Evolutionary conservation across 2,113 vertebrate genomes (phyloP).

Genomic region (Myrmecophaga tridactyla): DNA sequence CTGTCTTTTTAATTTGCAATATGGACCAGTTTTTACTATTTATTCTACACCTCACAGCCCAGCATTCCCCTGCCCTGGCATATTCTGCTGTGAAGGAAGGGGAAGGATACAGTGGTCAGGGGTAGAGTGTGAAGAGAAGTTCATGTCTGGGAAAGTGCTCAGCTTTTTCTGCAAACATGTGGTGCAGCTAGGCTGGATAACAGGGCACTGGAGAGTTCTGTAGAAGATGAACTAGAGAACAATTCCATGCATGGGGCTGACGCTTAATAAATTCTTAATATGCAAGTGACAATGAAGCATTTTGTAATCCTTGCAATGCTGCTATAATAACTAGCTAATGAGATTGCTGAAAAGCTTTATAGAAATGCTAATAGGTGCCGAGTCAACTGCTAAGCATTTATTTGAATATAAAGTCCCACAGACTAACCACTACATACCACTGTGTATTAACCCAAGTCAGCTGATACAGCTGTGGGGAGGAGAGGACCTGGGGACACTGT

Average conservation of each 20-base stretch:
- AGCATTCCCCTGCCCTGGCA: no score
- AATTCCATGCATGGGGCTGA: not conserved
- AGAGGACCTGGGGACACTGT: not conserved
- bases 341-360: not conserved
- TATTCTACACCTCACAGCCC: no score
- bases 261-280: not conserved
- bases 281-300: not conserved
- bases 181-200: not conserved
- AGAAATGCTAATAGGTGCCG: not conserved
- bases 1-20: no score
- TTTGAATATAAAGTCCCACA: not conserved
- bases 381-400: not conserved
- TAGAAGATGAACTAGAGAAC: not conserved
- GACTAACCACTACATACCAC: not conserved
- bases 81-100: no score
- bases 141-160: not conserved
- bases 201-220: not conserved
- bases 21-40: no score
- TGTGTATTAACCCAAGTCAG: not conserved
- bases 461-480: not conserved
- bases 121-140: not conserved
- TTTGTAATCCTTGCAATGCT: not conserved
- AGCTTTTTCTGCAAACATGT: not conserved
- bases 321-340: not conserved
- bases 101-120: not conserved